Base-by-base conservation (phyloP, 2,888 invertebrate species). In the Ophion ellenae region DNA sequence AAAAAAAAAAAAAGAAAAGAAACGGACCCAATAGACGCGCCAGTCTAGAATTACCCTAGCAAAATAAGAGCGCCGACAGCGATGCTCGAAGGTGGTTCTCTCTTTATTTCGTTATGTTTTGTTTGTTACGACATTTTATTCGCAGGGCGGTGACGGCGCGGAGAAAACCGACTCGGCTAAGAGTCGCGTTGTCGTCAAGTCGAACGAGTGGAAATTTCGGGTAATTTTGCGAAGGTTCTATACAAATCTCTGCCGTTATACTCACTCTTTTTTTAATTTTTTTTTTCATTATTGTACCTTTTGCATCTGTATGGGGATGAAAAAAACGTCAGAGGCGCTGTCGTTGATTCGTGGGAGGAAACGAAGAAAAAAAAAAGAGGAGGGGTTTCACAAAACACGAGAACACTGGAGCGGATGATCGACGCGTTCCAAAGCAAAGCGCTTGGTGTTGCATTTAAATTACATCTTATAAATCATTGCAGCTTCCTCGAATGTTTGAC, bases 141-240 rank as follows among this genome's bases (percentile, higher is more conserved):
- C 92, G 83, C 93, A 95, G 95, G 95, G 95, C 90, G 94, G 94
- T 92, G 94, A 94, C 91, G 94, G 94, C 91, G 94, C 93, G 91
- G 95, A 95, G 93, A 95, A 95, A 94, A 94, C 95, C 92, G 94
- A 94, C 91, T 93, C 94, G 91, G 93, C 94, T 93, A 95, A 95
- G 94, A 95, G 94, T 92, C 92, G 90, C 88, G 91, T 92, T 92
- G 90, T 94, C 93, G 95, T 95, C 95, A 95, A 95, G 94, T 95
- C 95, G 91, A 95, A 95, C 95, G 96, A 96, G 93, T 96, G 96
- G 96, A 96, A 96, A 95, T 96, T 96, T 95, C 95, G 96, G 96
- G 96, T 96, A 96, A 95, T 94, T 94, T 93, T 92, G 90, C 74
- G 81, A 85, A 80, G 86, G 86, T 82, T 85, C 86, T 83, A 83